Base-by-base conservation (phyloP, 1,140 invertebrate genomes). In the Drosophila nigromelanica region DNA sequence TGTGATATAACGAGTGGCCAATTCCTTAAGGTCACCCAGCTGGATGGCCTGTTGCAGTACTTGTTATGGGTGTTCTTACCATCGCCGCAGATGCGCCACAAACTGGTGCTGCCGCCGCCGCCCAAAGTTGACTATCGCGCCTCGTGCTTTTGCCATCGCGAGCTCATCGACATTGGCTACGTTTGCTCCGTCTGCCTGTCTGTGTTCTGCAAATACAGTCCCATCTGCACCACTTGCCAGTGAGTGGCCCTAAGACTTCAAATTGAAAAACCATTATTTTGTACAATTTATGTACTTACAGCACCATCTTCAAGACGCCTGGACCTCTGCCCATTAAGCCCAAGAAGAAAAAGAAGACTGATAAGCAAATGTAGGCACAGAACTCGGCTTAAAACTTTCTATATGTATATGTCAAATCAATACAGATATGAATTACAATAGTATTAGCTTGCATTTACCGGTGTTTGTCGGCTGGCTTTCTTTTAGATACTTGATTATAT, bases 101-200 rank as follows among this genome's bases (percentile, higher is more conserved):
- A 97, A 91, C 92, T 99, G 73, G 96, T 98, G 1, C 90, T 99
- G 45, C 98, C 98, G 0, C 96, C 97, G 1, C 95, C 96, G 6
- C 96, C 96, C 0, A 96, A 98, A 77, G 97, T 99, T 10, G 98
- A 99, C 92, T 99, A 99, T 92, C 93, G 98, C 78, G 98, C 98
- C 18, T 98, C 98, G 0, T 99, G 98, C 92, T 99, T 99, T 93
- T 99, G 98, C 91, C 98, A 99, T 92, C 93, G 98, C n/a, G 97
- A 98, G 83, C 94, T 99, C 33, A 96, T 99, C 50, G 98, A 99
- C 86, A 96, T 99, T 83, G 98, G 98, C 58, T 99, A 97, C 92
- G 98, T 99, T 12, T 99, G 98, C 92, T 99, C 98, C 4, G 97
- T 99, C 64, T 99, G 99, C 93, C 93, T 99, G 24, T 98, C 98